phyloP scores from a whole-genome alignment of 2,888 invertebrate genomes.

The Plagiodera versicolora region DNA sequence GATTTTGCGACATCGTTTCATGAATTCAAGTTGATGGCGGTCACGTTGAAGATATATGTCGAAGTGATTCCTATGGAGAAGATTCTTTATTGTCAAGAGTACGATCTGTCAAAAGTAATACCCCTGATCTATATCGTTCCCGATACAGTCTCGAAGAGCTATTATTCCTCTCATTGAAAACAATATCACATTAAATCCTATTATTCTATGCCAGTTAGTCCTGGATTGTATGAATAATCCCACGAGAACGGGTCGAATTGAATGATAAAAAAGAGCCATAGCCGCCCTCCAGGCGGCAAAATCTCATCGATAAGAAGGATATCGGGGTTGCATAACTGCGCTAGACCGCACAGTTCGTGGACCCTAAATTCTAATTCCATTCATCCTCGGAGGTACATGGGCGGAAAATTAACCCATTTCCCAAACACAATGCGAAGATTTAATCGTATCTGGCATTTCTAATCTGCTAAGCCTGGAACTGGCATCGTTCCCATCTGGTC shows the following conservation, averaged over 20 bases:
- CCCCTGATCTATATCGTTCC: no score
- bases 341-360: slow-evolving; percentile 17
- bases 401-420: slow-evolving; percentile 56
- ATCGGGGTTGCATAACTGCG: slow-evolving; percentile 26
- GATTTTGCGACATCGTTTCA: no score
- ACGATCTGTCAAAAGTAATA: no score
- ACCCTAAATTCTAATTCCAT: slow-evolving; percentile 50
- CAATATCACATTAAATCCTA: neutral
- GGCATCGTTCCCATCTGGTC: slow-evolving; percentile 31
- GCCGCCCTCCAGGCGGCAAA: slow-evolving; percentile 36
- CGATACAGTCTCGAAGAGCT: no score
- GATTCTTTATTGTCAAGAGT: no score
- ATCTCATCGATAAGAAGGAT: slow-evolving; percentile 35
- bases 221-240: slow-evolving; percentile 11
- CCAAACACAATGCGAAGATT: slow-evolving; percentile 52
- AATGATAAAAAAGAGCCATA: slow-evolving; percentile 46
- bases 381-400: slow-evolving; percentile 51
- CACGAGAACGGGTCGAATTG: slow-evolving; percentile 21
- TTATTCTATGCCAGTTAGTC: neutral
- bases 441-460: slow-evolving; percentile 47
- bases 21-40: no score
- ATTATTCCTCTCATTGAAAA: neutral
- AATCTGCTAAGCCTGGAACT: slow-evolving; percentile 37
- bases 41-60: no score
- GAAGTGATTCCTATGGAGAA: no score